Evolutionary conservation across 2,888 invertebrate genomes (phyloP), one percentile per base, ranked within the genome.

Genomic region (Allolobophora icterica): DNA sequence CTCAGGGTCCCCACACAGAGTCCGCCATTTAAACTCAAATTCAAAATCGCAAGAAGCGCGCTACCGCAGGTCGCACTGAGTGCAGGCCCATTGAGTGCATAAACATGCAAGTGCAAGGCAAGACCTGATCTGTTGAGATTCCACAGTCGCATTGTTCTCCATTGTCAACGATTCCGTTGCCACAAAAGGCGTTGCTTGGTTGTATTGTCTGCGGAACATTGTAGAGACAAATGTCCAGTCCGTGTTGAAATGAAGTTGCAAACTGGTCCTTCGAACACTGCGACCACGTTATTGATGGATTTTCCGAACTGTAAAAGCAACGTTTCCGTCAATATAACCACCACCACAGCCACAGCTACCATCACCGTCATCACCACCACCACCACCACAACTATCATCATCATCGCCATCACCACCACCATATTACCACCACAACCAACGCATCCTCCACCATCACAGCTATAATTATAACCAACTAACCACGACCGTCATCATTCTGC

Each of bases 131-230:
- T 5, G 34, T 38, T 87, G 87, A 87, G 24, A 35, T 89, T 52
- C 42, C 89, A 24, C 89, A 89, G 89, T 89, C 89, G 38, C 89
- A 89, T 21, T 89, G 89, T 52, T 89, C 89, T 24, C 40, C 89
- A 6, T 5, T 40, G 24, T 89, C 89, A 30, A 89, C 52, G 19
- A 89, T 89, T 34, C 89, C 89, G 35, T 89, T 89, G 33, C 89
- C 89, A 42, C 89, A 89, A 24, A 40, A 13, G 11, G 30, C n/a
- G 89, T 42, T n/a, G n/a, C n/a, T 30, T 30, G n/a, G 42, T 33
- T 45, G 11, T 34, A 89, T 40, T 35, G 89, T 89, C 45, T 34
- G 5, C 21, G 89, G 89, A 52, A 45, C 52, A 52, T 89, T 89
- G 89, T 89, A 89, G 40, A 89, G 89, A 89, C 89, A 89, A 52